Conservation (phyloP, 2,113 vertebrate species). For the Propithecus coquereli region DNA sequence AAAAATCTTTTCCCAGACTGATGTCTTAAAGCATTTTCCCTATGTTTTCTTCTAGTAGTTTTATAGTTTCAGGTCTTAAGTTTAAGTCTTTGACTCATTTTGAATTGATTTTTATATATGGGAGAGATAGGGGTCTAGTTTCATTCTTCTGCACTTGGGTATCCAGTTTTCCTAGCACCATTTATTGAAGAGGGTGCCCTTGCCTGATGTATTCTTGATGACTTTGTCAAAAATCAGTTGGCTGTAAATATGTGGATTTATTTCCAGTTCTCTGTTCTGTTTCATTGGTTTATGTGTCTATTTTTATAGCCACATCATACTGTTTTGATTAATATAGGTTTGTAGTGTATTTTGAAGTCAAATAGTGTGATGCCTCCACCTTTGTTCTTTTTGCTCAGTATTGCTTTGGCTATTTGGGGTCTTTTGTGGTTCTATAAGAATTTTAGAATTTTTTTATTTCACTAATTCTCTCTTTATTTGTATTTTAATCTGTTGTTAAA, state of each 20-base stretch:
- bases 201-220: not conserved
- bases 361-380: not conserved
- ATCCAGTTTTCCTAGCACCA: not conserved
- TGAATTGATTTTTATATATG: not conserved
- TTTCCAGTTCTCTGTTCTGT: not conserved
- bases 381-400: not conserved
- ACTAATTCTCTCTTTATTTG: not conserved
- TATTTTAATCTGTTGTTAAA: not conserved
- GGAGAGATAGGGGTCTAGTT: not conserved
- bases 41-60: not conserved
- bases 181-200: not conserved
- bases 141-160: not conserved
- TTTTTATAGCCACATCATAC: not conserved
- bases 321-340: not conserved
- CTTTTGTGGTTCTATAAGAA: not conserved
- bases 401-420: not conserved
- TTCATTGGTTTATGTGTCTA: too few species aligned
- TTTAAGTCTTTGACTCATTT: not conserved
- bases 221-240: not conserved
- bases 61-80: not conserved
- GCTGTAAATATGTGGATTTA: not conserved
- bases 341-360: not conserved
- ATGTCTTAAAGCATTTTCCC: not conserved
- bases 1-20: not conserved
- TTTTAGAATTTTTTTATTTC: not conserved